A percentile compares a stretch with the other conserved stretches of the same genome.
Evolutionary conservation across 2,797 vertebrate genomes (phyloP).

Genomic region (Chloroceryle amazona): DNA sequence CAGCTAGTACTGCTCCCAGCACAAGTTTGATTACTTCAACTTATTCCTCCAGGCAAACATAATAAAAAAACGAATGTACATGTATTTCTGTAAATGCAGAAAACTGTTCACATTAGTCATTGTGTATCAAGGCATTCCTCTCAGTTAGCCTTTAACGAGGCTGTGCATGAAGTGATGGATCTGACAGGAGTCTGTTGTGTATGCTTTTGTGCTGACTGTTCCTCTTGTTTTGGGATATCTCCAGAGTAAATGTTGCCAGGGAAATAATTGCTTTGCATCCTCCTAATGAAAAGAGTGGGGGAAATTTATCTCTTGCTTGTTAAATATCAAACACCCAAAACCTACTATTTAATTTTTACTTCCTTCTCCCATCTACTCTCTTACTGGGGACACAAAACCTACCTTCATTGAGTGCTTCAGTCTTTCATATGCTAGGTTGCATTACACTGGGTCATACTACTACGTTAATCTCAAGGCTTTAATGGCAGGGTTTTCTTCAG

Average conservation of each 20-base stretch:
- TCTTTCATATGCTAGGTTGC: neutral
- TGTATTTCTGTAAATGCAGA: neutral
- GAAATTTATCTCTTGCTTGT: neutral
- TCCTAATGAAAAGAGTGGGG: neutral
- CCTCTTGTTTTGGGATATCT: slow-evolving; percentile 19
- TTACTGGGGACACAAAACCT: neutral
- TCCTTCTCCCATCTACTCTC: neutral
- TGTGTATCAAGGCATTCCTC: slow-evolving; percentile 22
- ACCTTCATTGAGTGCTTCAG: neutral
- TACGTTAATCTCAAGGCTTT: neutral
- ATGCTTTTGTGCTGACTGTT: neutral
- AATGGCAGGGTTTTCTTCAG: neutral
- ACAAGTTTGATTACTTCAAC: neutral
- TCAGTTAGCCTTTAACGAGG: slow-evolving; percentile 14
- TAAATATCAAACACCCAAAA: slow-evolving; percentile 1
- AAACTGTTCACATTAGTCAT: neutral
- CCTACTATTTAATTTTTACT: neutral
- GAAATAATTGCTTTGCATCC: slow-evolving; percentile 1
- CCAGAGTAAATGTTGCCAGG: slow-evolving; percentile 47
- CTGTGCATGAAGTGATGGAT: neutral
- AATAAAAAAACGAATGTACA: neutral
- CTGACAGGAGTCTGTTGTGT: slow-evolving; percentile 2
- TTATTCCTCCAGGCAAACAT: slow-evolving; percentile 27
- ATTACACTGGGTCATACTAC: neutral
- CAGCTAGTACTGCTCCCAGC: neutral